These are phyloP conservation scores for Drosophila teissieri DNA, from an alignment of 1,140 invertebrate species.

Conservation along the genomic window DNA sequence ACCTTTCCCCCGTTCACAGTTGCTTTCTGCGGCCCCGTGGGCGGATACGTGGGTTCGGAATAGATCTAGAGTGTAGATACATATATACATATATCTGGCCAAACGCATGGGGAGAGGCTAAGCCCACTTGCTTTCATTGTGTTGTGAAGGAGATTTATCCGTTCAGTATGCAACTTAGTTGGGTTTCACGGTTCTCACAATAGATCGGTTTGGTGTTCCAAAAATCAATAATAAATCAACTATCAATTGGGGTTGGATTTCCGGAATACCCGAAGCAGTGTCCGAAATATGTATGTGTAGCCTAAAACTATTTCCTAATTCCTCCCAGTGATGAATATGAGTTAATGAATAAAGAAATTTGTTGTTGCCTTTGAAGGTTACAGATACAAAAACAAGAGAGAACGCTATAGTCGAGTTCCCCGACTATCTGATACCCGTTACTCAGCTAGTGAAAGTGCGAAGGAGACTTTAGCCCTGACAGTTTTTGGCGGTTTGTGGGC, in stretches of 20 bases:
- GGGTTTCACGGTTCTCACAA: constrained; percentile 2
- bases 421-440: too few species aligned
- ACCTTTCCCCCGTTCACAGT: constrained; percentile 40
- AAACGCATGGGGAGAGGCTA: constrained; percentile 8
- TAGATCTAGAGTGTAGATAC: constrained; percentile 30
- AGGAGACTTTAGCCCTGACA: too few species aligned
- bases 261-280: too few species aligned
- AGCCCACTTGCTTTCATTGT: constrained; percentile 21
- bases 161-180: constrained; percentile 26
- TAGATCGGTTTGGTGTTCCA: not conserved
- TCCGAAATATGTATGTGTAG: too few species aligned
- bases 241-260: not conserved
- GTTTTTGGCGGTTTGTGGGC: too few species aligned
- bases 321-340: not conserved
- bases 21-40: constrained; percentile 30
- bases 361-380: constrained; percentile 9
- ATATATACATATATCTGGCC: constrained; percentile 2
- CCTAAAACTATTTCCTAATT: not conserved
- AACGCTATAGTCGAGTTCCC: too few species aligned
- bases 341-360: not conserved
- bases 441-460: too few species aligned
- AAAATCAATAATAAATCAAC: not conserved
- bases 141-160: constrained; percentile 21
- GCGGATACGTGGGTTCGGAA: constrained; percentile 50
- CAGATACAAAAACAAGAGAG: too few species aligned